phyloP scores from a whole-genome alignment of 2,113 vertebrate genomes.

The Syrrhaptes paradoxus region DNA sequence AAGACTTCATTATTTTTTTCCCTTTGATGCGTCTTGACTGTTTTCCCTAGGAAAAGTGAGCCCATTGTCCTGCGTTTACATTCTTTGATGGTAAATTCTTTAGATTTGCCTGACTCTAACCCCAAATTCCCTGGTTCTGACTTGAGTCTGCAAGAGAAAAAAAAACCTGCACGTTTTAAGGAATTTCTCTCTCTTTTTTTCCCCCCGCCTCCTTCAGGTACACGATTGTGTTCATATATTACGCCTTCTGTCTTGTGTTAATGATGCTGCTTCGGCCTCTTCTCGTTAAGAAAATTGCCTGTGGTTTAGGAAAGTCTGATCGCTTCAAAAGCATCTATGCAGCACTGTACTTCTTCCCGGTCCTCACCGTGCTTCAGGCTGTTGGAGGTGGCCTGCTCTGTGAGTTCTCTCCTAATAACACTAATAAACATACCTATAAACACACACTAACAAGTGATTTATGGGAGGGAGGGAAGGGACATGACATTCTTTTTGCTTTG shows the following conservation, averaged over 20 bases:
- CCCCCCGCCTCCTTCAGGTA: conserved; percentile 79
- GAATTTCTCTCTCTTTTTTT: background rate
- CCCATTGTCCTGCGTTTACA: background rate
- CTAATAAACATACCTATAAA: background rate
- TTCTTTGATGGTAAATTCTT: background rate
- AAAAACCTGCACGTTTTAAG: background rate
- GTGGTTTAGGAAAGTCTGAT: conserved; percentile 93
- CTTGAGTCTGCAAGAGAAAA: background rate
- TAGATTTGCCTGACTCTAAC: background rate
- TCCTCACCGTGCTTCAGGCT: conserved; percentile 93
- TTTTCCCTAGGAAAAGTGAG: background rate
- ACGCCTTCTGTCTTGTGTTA: conserved; percentile 92
- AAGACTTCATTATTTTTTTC: background rate
- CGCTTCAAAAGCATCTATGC: conserved; percentile 97
- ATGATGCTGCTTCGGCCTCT: conserved; percentile 98
- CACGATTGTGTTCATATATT: conserved; percentile 97
- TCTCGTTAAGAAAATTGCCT: conserved; percentile 96
- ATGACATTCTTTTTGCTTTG: background rate
- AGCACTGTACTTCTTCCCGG: conserved; percentile 96
- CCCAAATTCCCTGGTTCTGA: background rate
- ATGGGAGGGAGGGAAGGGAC: background rate
- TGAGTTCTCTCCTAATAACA: conserved; percentile 71
- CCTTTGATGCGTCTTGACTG: background rate
- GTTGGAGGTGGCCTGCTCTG: conserved; percentile 95
- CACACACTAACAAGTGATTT: background rate